phyloP scores from a whole-genome alignment of 2,797 vertebrate species.

The Eutrigla gurnardus region DNA sequence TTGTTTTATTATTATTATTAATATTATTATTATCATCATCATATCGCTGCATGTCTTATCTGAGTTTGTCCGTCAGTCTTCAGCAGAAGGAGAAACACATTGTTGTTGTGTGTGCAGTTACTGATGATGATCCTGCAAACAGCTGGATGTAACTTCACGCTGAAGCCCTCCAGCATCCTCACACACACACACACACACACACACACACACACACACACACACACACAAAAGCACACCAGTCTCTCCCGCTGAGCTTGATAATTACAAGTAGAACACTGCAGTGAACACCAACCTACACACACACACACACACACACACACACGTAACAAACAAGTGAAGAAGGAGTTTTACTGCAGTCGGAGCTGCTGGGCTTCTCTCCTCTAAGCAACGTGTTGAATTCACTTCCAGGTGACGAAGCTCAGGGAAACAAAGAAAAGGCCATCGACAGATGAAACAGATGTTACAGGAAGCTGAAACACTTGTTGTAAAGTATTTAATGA shows the following conservation, averaged over 20 bases:
- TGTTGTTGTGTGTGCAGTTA: constrained; percentile 14
- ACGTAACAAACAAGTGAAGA: neutral
- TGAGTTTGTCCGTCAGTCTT: neutral
- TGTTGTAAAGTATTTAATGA: constrained; percentile 6
- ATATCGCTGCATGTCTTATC: neutral
- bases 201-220: constrained; percentile 4
- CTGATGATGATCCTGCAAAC: constrained; percentile 49
- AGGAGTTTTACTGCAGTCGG: constrained; percentile 40
- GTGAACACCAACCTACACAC: constrained; percentile 52
- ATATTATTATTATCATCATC: neutral
- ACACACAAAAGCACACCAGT: constrained; percentile 20
- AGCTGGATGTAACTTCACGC: constrained; percentile 53
- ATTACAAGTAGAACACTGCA: constrained; percentile 68
- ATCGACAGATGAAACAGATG: constrained; percentile 21
- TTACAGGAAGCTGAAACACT: constrained; percentile 1
- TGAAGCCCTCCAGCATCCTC: constrained; percentile 20
- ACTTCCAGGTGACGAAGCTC: constrained; percentile 29
- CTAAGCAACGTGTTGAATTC: constrained; percentile 40
- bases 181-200: constrained; percentile 22
- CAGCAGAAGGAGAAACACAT: neutral
- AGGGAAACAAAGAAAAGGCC: neutral
- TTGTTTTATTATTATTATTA: neutral
- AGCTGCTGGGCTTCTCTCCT: constrained; percentile 51
- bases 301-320: constrained; percentile 10
- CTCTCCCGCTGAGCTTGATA: constrained; percentile 64